phyloP scores from a whole-genome alignment of 1,140 invertebrate genomes.

The Drosophila bifasciata region DNA sequence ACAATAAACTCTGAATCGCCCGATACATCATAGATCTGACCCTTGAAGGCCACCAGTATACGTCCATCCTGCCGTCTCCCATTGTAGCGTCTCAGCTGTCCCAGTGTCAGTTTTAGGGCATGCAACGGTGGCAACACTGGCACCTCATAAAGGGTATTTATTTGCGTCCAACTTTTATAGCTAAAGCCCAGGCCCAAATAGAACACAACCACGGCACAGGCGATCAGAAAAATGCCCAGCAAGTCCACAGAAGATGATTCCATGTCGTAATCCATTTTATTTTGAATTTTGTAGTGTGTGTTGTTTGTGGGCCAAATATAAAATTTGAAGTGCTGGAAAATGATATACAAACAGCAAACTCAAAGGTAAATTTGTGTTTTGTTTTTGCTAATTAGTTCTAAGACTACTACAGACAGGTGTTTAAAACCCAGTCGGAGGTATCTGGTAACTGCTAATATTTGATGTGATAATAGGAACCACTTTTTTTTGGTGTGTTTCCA shows the following conservation, averaged over 20 bases:
- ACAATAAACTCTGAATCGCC: constrained; percentile 27
- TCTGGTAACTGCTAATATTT: constrained; percentile 41
- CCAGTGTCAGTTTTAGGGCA: constrained; percentile 7
- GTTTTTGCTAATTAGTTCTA: neutral
- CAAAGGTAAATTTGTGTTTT: neutral
- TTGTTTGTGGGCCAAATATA: neutral
- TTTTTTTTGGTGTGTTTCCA: neutral
- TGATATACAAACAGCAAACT: neutral
- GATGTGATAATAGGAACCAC: constrained; percentile 39
- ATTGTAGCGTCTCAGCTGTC: constrained; percentile 28
- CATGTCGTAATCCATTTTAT: constrained; percentile 3
- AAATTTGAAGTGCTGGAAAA: too few species aligned
- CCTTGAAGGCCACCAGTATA: constrained; percentile 48
- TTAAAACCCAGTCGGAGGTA: too few species aligned
- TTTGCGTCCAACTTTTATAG: neutral
- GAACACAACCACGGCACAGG: neutral
- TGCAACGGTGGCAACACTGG: constrained; percentile 21
- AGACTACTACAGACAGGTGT: too few species aligned
- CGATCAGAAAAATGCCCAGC: constrained; percentile 2
- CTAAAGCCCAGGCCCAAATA: constrained; percentile 2
- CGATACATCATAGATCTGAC: constrained; percentile 55
- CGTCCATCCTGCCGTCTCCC: constrained; percentile 52
- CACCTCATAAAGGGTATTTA: neutral
- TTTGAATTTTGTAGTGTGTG: neutral
- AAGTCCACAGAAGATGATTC: too few species aligned